Percentiles rank a stretch among this genome's conserved stretches.
These are phyloP conservation scores for Nematostella vectensis DNA, from an alignment of 92 coral and sea anemone genomes.

Conservation along the genomic window DNA sequence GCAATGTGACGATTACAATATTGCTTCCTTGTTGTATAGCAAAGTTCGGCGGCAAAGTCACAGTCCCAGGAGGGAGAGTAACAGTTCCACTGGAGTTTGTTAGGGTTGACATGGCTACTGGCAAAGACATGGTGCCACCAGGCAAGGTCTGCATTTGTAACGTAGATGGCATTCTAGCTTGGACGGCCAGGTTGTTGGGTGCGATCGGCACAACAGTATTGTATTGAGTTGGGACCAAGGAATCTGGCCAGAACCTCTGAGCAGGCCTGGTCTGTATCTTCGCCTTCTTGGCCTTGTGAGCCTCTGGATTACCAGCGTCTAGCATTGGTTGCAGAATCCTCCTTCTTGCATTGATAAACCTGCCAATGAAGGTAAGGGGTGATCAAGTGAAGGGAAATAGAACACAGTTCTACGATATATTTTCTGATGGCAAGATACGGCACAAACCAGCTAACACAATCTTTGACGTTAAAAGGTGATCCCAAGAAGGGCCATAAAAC, in stretches of 20 bases:
- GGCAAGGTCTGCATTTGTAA: conserved; percentile 66
- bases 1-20: conserved; percentile 75
- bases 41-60: conserved; percentile 48
- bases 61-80: conserved; percentile 51
- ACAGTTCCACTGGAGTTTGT: conserved; percentile 53
- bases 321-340: conserved; percentile 97
- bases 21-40: conserved; percentile 59
- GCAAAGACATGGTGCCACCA: conserved; percentile 29
- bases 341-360: conserved; percentile 98
- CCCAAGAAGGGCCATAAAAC: no score
- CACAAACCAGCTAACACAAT: no score
- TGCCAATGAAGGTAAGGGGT: conserved; percentile 6
- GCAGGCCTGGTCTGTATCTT: conserved; percentile 93
- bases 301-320: conserved; percentile 96
- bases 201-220: conserved; percentile 61
- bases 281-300: conserved; percentile 83
- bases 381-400: neutral
- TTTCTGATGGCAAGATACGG: no score
- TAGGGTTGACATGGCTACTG: conserved; percentile 54
- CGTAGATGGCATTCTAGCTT: conserved; percentile 53
- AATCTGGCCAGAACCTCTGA: conserved; percentile 96
- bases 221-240: conserved; percentile 79
- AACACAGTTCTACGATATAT: no score
- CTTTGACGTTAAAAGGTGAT: no score
- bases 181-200: conserved; percentile 65